Percentiles rank a stretch among this genome's conserved stretches.
Evolutionary conservation across 2,888 invertebrate species (phyloP).

Genomic region (Athrips mouffetella): DNA sequence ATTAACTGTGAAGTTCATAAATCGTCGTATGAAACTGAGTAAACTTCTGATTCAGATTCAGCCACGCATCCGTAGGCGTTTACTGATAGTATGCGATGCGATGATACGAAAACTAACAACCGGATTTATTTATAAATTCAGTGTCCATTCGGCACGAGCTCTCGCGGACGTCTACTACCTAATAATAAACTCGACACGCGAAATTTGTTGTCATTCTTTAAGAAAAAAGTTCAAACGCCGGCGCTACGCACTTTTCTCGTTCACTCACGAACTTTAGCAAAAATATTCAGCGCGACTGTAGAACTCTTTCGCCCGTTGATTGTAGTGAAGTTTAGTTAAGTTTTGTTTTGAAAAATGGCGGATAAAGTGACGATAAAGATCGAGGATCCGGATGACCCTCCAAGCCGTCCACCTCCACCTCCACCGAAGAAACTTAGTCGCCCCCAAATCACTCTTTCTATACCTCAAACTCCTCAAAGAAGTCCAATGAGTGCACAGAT

Average conservation of each 20-base stretch:
- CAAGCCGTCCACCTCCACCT: conserved; percentile 59
- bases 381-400: conserved; percentile 50
- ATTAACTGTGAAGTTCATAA: neutral
- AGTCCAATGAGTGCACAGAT: conserved; percentile 28
- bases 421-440: conserved; percentile 49
- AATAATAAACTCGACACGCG: conserved; percentile 28
- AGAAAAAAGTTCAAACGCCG: conserved; percentile 45
- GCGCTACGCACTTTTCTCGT: conserved; percentile 37
- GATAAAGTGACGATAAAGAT: conserved; percentile 27
- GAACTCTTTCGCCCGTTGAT: too few species aligned
- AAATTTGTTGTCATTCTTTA: conserved; percentile 42
- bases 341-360: conserved; percentile 19
- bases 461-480: conserved; percentile 49
- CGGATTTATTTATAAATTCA: conserved; percentile 71
- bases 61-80: neutral
- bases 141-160: conserved; percentile 56
- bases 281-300: too few species aligned
- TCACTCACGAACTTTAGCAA: too few species aligned
- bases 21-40: neutral
- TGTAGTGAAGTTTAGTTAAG: neutral
- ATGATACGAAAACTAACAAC: conserved; percentile 59
- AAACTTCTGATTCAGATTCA: neutral
- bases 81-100: conserved; percentile 18
- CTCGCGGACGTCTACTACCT: conserved; percentile 49
- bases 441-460: conserved; percentile 74